phyloP scores from a whole-genome alignment of 2,113 vertebrate species.

The Anarhynchus alexandrinus region DNA sequence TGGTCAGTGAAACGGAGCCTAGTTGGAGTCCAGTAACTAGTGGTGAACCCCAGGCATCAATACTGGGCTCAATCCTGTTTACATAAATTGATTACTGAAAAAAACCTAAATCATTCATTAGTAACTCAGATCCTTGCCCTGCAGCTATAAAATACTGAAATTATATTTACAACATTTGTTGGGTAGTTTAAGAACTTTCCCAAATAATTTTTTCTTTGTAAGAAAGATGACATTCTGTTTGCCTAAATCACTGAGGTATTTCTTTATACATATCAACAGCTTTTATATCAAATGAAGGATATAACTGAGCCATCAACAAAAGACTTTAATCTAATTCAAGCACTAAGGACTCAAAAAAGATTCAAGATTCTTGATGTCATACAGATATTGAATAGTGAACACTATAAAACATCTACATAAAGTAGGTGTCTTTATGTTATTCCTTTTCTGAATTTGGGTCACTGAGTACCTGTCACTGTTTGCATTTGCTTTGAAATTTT shows the following conservation, averaged over 20 bases:
- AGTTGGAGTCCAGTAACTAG: neutral
- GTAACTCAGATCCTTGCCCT: neutral
- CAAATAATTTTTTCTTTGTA: neutral
- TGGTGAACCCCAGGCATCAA: neutral
- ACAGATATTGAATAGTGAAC: neutral
- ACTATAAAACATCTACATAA: neutral
- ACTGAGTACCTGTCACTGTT: neutral
- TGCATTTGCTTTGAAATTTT: neutral
- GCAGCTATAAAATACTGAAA: neutral
- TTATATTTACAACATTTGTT: neutral
- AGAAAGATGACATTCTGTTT: too few species aligned
- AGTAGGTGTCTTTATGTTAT: neutral
- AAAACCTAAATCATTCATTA: neutral
- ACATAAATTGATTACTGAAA: neutral
- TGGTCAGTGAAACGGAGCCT: neutral
- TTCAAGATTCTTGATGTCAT: neutral
- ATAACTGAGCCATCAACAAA: neutral
- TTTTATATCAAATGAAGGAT: neutral
- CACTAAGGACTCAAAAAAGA: neutral
- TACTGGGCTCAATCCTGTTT: neutral
- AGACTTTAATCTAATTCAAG: neutral
- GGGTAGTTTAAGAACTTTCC: neutral
- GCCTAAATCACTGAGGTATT: neutral
- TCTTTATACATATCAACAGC: neutral
- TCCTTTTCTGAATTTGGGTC: neutral